A percentile compares a stretch with the other conserved stretches of the same genome.
Conservation (phyloP, 2,888 invertebrate species). For the Beris morrisii region DNA sequence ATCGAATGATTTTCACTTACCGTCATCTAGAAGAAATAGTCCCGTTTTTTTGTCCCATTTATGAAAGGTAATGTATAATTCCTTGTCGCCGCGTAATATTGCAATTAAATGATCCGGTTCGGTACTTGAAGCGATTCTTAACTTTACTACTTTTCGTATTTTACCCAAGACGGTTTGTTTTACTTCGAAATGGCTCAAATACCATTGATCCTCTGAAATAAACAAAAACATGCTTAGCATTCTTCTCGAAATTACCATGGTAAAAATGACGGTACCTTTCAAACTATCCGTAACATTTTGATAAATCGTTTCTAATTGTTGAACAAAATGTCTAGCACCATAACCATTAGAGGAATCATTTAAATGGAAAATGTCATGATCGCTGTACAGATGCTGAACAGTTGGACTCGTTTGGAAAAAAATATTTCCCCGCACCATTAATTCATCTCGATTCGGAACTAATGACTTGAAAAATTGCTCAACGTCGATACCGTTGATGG, state of each 20-base stretch:
- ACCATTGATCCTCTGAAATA: slow-evolving; percentile 40
- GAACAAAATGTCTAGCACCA: not conserved
- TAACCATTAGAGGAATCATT: not conserved
- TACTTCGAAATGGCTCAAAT: slow-evolving; percentile 47
- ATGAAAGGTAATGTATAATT: slow-evolving; percentile 41
- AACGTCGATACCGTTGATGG: slow-evolving; percentile 51
- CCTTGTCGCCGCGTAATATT: slow-evolving; percentile 40
- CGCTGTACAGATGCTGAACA: slow-evolving; percentile 44
- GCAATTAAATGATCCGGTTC: slow-evolving; percentile 43
- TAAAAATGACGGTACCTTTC: slow-evolving; percentile 6
- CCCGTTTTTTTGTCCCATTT: slow-evolving; percentile 44
- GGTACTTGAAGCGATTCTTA: slow-evolving; percentile 35
- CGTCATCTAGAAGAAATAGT: slow-evolving; percentile 43
- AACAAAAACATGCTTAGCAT: slow-evolving; percentile 3
- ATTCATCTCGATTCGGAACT: slow-evolving; percentile 30
- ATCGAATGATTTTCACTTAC: slow-evolving; percentile 43
- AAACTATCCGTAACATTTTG: slow-evolving; percentile 7
- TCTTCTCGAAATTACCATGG: not conserved
- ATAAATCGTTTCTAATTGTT: not conserved
- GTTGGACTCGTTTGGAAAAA: slow-evolving; percentile 46
- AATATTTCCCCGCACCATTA: slow-evolving; percentile 42
- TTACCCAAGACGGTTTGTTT: slow-evolving; percentile 45
- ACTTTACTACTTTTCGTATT: slow-evolving; percentile 41
- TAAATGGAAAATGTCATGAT: slow-evolving; percentile 6
- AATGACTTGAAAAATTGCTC: slow-evolving; percentile 50